phyloP scores from a whole-genome alignment of 2,888 invertebrate genomes.

The Aproaerema taeniolella region DNA sequence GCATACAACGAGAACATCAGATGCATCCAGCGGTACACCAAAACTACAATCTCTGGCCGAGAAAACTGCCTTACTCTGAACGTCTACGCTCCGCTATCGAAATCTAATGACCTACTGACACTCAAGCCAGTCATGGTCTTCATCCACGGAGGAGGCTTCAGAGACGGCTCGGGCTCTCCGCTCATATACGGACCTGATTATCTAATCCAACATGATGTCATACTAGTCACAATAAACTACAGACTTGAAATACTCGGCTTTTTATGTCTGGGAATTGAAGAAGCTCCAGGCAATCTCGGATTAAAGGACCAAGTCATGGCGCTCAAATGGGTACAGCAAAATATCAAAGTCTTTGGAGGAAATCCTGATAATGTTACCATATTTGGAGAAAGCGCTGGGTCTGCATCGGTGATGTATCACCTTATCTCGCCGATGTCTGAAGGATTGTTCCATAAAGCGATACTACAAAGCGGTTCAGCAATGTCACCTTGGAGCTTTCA shows the following conservation, averaged over 20 bases:
- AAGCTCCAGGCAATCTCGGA: slow-evolving; percentile 62
- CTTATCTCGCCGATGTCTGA: slow-evolving; percentile 56
- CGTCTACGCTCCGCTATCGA: slow-evolving; percentile 47
- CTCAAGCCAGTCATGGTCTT: slow-evolving; percentile 60
- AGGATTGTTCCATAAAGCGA: slow-evolving; percentile 56
- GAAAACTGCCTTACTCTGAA: slow-evolving; percentile 62
- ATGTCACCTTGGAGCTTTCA: slow-evolving; percentile 61
- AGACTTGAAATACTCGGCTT: slow-evolving; percentile 62
- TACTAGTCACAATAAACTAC: slow-evolving; percentile 61
- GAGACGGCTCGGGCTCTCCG: slow-evolving; percentile 57
- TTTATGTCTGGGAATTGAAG: slow-evolving; percentile 54
- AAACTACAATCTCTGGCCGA: slow-evolving; percentile 35
- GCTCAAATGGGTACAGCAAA: slow-evolving; percentile 51
- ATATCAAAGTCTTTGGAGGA: slow-evolving; percentile 56
- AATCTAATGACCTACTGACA: slow-evolving; percentile 11
- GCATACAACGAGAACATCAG: slow-evolving; percentile 50
- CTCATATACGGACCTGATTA: slow-evolving; percentile 59
- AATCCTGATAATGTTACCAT: slow-evolving; percentile 57
- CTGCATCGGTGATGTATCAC: slow-evolving; percentile 56
- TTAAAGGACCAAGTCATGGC: slow-evolving; percentile 65
- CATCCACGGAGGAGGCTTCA: slow-evolving; percentile 64
- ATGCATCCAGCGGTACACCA: slow-evolving; percentile 53
- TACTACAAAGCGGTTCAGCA: slow-evolving; percentile 62
- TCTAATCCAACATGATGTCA: slow-evolving; percentile 46
- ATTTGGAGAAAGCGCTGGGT: slow-evolving; percentile 68